A percentile compares a stretch with the other conserved stretches of the same genome.
These are phyloP conservation scores for Magallana ariakensis DNA, from an alignment of 1,140 invertebrate genomes.

Conservation along the genomic window DNA sequence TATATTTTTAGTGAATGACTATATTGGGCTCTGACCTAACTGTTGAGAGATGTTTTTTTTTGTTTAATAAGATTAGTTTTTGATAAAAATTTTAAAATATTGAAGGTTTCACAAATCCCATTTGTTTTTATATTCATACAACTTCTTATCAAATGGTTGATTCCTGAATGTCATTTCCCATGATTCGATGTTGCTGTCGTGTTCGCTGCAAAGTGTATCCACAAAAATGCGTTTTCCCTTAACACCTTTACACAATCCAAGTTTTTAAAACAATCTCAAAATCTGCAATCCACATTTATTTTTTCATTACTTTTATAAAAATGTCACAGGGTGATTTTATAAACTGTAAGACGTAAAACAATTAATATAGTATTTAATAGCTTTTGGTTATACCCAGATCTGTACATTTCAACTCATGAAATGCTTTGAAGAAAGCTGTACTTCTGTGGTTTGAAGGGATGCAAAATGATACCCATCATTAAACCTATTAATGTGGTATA, in stretches of 20 bases:
- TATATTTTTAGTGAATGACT: too few species aligned
- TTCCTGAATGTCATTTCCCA: constrained; percentile 7
- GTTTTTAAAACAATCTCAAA: not conserved
- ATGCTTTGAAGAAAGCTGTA: not conserved
- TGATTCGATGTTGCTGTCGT: not conserved
- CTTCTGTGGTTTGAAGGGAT: not conserved
- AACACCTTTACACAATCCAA: not conserved
- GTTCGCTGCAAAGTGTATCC: not conserved
- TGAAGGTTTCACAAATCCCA: too few species aligned
- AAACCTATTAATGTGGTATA: not conserved
- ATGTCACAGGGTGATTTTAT: not conserved
- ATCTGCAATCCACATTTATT: not conserved
- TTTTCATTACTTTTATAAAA: too few species aligned
- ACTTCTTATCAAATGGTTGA: too few species aligned
- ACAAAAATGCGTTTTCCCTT: not conserved
- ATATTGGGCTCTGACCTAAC: too few species aligned
- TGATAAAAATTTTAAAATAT: too few species aligned
- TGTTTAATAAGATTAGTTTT: too few species aligned
- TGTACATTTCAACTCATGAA: not conserved
- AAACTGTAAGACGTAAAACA: not conserved
- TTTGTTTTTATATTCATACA: too few species aligned
- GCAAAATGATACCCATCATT: not conserved
- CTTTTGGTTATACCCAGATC: constrained; percentile 2
- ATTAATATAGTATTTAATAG: not conserved
- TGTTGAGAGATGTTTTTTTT: too few species aligned